Conservation (phyloP, 2,888 invertebrate genomes). For the Vanessa cardui region DNA sequence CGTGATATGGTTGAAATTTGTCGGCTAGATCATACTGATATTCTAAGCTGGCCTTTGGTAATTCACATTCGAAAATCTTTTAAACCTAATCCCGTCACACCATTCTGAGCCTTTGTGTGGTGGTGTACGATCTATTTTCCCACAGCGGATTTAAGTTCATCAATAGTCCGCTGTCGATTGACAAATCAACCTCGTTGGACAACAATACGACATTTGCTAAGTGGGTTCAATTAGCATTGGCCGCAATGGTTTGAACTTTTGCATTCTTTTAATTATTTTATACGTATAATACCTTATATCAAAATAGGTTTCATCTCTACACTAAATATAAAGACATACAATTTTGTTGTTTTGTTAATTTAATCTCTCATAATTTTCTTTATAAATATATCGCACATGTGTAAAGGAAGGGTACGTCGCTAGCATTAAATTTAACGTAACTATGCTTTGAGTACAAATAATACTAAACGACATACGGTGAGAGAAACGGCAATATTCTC, state of each 20-base stretch:
- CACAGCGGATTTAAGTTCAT: not conserved
- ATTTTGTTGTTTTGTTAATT: too few relatives aligned
- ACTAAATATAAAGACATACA: too few relatives aligned
- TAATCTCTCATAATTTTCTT: too few relatives aligned
- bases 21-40: not conserved
- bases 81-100: conserved; percentile 14
- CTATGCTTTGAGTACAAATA: not conserved
- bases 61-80: conserved; percentile 15
- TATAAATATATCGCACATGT: too few relatives aligned
- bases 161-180: conserved; percentile 27
- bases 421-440: not conserved
- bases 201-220: conserved; percentile 40
- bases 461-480: not conserved
- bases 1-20: conserved; percentile 39
- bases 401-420: too few relatives aligned
- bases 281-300: not conserved
- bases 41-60: conserved; percentile 18
- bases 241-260: conserved; percentile 23
- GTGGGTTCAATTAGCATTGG: conserved; percentile 36
- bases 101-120: conserved; percentile 12
- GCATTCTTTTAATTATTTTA: not conserved
- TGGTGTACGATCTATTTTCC: conserved; percentile 12
- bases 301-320: too few relatives aligned
- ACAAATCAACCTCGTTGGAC: conserved; percentile 36
- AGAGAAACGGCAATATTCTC: not conserved